A percentile compares a stretch with the other conserved stretches of the same genome.
phyloP scores from a whole-genome alignment of 2,888 invertebrate genomes.

The Polymixis lichenea region DNA sequence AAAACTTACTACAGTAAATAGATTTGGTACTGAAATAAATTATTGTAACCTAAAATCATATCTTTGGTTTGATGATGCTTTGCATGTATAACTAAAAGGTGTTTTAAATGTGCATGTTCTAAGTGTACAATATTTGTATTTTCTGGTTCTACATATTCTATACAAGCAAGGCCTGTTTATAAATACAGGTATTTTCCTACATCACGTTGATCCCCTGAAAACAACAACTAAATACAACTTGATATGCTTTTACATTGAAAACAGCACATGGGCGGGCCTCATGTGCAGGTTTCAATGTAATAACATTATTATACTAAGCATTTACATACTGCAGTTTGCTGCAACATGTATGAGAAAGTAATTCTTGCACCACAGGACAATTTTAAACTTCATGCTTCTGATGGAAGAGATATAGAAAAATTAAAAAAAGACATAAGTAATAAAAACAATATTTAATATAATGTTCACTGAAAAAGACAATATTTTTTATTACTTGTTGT shows the following conservation, averaged over 20 bases:
- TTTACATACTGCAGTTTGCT: too few relatives aligned
- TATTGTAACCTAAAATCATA: background rate
- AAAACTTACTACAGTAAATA: background rate
- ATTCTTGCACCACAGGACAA: background rate
- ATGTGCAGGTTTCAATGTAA: too few relatives aligned
- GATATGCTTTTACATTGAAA: background rate
- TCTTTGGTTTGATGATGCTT: background rate
- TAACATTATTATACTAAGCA: too few relatives aligned
- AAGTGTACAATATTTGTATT: background rate
- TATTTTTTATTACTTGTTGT: background rate
- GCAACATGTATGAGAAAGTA: background rate
- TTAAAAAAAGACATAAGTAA: background rate
- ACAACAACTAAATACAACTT: background rate
- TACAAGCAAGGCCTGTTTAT: background rate
- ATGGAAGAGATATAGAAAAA: background rate
- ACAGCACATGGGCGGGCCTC: background rate
- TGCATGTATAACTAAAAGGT: background rate
- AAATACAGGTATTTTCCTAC: background rate
- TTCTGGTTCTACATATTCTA: background rate
- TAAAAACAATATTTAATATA: background rate
- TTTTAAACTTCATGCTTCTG: background rate
- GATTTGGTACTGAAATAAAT: background rate
- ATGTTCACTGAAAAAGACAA: background rate
- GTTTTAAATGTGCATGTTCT: conserved; percentile 22
- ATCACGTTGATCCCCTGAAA: background rate